Percentiles rank a stretch among this genome's conserved stretches.
phyloP scores from a whole-genome alignment of 2,888 invertebrate genomes.

The Dicranocentrus wangi region DNA sequence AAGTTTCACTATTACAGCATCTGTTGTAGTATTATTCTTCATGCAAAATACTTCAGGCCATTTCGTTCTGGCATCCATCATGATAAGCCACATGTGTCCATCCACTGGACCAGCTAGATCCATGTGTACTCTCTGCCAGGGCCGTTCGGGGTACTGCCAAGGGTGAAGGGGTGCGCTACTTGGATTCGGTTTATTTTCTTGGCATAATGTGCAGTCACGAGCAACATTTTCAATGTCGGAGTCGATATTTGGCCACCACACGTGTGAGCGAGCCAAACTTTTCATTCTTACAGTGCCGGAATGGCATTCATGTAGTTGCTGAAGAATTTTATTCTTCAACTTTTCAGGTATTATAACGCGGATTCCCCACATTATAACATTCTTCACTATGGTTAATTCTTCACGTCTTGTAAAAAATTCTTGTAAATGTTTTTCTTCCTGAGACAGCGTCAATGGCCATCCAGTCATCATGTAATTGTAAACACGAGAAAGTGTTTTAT shows the following conservation, averaged over 20 bases:
- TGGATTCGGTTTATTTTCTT: conserved; percentile 11
- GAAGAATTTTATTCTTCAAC: conserved; percentile 33
- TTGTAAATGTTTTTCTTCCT: conserved; percentile 25
- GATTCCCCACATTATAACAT: conserved; percentile 57
- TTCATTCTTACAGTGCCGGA: conserved; percentile 64
- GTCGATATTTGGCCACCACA: conserved; percentile 50
- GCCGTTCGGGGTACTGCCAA: conserved; percentile 53
- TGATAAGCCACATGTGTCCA: conserved; percentile 54
- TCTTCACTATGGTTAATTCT: conserved; percentile 48
- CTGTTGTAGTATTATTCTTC: conserved; percentile 35
- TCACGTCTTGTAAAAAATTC: conserved; percentile 15
- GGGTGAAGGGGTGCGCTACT: conserved; percentile 48
- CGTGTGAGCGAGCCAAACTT: conserved; percentile 21
- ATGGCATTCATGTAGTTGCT: conserved; percentile 45
- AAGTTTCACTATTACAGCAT: neutral
- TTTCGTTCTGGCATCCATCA: conserved; percentile 58
- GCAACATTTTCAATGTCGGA: conserved; percentile 45
- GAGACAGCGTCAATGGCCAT: conserved; percentile 21
- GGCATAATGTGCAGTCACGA: conserved; percentile 21
- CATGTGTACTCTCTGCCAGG: conserved; percentile 55
- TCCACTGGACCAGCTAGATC: conserved; percentile 61
- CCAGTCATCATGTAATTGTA: neutral
- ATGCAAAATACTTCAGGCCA: conserved; percentile 61
- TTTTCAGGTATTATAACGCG: conserved; percentile 57
- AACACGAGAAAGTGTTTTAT: neutral